Conservation (phyloP, 2,797 vertebrate species). For the Parauchenoglanis ngamensis region DNA sequence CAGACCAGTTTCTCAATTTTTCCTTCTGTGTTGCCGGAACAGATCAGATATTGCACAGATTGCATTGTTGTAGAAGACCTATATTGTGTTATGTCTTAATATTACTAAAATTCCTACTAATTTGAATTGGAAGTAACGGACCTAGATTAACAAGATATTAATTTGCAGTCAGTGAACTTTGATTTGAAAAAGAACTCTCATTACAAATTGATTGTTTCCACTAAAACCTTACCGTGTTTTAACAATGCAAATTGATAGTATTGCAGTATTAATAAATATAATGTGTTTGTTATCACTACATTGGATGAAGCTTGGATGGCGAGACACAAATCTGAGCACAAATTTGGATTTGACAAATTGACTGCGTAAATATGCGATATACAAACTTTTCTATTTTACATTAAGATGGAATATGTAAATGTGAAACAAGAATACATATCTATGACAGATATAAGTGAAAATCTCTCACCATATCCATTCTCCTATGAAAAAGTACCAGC, state of each 20-base stretch:
- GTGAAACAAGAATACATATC: conserved; percentile 58
- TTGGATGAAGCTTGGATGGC: conserved; percentile 61
- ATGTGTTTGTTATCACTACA: background rate
- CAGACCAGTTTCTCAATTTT: conserved; percentile 15
- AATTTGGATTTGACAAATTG: conserved; percentile 56
- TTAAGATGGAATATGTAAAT: conserved; percentile 61
- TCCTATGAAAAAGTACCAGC: conserved; percentile 80
- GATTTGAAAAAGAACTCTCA: background rate
- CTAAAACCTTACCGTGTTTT: background rate
- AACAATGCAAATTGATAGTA: background rate
- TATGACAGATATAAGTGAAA: conserved; percentile 58
- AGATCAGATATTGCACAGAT: conserved; percentile 32
- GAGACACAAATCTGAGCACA: conserved; percentile 69
- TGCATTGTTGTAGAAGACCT: background rate
- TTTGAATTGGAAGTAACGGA: background rate
- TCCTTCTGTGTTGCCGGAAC: conserved; percentile 3
- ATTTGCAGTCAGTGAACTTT: conserved; percentile 22
- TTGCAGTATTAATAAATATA: conserved; percentile 38
- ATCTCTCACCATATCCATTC: conserved; percentile 73
- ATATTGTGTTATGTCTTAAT: conserved; percentile 17
- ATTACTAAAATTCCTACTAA: background rate
- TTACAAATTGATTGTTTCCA: conserved; percentile 5
- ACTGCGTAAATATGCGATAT: conserved; percentile 51
- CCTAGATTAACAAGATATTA: background rate
- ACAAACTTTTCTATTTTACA: conserved; percentile 66